Evolutionary conservation across 1,140 invertebrate species (phyloP).

Genomic region (Sycophila sp.): DNA sequence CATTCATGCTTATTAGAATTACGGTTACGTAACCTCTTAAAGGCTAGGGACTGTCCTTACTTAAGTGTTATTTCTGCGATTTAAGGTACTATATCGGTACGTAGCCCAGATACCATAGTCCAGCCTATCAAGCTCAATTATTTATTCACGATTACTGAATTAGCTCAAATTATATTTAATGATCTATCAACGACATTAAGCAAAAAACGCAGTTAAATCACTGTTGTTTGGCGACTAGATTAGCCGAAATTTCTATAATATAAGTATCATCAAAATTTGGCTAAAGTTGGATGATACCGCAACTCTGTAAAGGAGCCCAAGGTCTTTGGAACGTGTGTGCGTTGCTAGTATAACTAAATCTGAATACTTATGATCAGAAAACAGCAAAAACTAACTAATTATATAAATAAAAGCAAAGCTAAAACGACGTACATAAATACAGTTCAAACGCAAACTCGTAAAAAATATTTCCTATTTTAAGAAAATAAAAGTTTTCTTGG

Average conservation of each 20-base stretch:
- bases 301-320: slow-evolving; percentile 7
- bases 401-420: not conserved
- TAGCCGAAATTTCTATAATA: slow-evolving; percentile 22
- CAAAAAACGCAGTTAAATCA: no score
- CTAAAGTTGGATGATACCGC: slow-evolving; percentile 7
- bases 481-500: not conserved
- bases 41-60: not conserved
- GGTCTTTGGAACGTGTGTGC: slow-evolving; percentile 30
- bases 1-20: not conserved
- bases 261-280: slow-evolving; percentile 24
- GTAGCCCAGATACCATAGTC: no score
- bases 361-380: slow-evolving; percentile 6
- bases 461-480: no score
- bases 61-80: slow-evolving; percentile 10
- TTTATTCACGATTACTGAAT: no score
- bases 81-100: slow-evolving; percentile 33
- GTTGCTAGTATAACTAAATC: slow-evolving; percentile 19
- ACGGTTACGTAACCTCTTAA: slow-evolving; percentile 17
- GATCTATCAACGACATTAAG: not conserved
- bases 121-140: no score
- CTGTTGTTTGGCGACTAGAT: slow-evolving; percentile 36
- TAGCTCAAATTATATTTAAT: no score
- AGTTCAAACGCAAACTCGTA: no score
- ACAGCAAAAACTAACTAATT: not conserved
- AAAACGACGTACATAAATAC: not conserved